These are phyloP conservation scores for Sinhomidia bicolor DNA, from an alignment of 2,888 invertebrate species.

Conservation along the genomic window DNA sequence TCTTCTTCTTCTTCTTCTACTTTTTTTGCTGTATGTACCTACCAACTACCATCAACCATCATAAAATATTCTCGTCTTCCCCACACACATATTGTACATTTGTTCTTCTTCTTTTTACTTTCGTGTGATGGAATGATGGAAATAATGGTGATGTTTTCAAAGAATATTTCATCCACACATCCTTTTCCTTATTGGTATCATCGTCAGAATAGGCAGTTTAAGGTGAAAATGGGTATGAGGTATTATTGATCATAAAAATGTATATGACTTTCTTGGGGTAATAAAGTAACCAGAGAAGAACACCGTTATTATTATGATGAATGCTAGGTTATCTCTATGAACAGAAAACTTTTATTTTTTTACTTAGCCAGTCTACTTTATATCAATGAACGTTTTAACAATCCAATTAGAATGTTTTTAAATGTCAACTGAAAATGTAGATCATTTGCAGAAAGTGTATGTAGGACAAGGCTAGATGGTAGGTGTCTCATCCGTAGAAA, in stretches of 20 bases:
- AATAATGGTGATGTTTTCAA: constrained; percentile 26
- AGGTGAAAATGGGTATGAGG: not conserved
- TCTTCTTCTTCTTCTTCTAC: not conserved
- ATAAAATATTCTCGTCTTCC: not conserved
- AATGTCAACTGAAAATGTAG: constrained; percentile 34
- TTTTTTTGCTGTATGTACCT: no score
- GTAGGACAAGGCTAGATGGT: constrained; percentile 51
- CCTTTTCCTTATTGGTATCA: no score
- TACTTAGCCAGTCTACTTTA: not conserved
- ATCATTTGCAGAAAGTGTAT: constrained; percentile 7
- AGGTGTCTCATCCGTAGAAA: no score
- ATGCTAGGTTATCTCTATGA: no score
- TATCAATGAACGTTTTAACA: not conserved
- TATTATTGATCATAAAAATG: not conserved
- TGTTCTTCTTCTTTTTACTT: no score
- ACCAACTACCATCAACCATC: no score
- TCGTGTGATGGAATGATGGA: constrained; percentile 4
- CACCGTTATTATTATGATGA: no score
- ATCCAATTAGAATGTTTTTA: constrained; percentile 31
- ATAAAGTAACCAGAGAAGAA: not conserved
- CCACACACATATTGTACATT: not conserved
- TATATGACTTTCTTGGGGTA: not conserved
- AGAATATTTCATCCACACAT: constrained; percentile 5
- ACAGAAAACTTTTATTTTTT: no score
- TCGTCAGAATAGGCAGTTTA: not conserved